A percentile compares a stretch with the other conserved stretches of the same genome.
Evolutionary conservation across 2,113 vertebrate genomes (phyloP).

Genomic region (Apteryx owenii): DNA sequence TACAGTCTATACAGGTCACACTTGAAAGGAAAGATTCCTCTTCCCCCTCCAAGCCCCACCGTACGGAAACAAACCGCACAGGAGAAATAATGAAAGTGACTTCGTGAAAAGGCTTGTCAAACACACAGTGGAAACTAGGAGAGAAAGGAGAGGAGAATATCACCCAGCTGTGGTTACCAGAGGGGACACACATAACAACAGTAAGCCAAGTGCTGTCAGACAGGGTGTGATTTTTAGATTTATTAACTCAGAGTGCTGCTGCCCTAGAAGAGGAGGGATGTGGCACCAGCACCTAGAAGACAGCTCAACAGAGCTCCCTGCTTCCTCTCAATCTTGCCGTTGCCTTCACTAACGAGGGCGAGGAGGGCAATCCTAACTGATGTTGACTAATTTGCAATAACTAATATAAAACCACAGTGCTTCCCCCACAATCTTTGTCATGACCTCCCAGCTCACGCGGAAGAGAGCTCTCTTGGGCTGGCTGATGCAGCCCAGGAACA

Average conservation of each 20-base stretch:
- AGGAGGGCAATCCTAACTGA: not conserved
- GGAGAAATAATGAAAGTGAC: not conserved
- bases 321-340: not conserved
- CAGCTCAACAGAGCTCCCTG: not conserved
- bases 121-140: not conserved
- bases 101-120: not conserved
- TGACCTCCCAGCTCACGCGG: not conserved
- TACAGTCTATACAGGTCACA: not conserved
- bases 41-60: not conserved
- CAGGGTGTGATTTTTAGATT: not conserved
- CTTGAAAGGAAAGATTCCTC: not conserved
- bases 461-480: not conserved
- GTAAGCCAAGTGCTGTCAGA: not conserved
- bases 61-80: fast-evolving
- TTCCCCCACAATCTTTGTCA: not conserved
- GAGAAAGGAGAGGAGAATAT: not conserved
- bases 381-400: not conserved
- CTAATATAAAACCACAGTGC: not conserved
- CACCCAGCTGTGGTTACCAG: not conserved
- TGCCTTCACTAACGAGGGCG: constrained; percentile 17
- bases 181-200: constrained; percentile 7
- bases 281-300: not conserved
- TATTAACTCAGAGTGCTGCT: not conserved
- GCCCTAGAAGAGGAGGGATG: not conserved
- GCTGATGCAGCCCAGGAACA: not conserved